Percentiles rank a stretch among this genome's conserved stretches.
Conservation (phyloP, 2,113 vertebrate species). For the Forbesichthys agassizii region DNA sequence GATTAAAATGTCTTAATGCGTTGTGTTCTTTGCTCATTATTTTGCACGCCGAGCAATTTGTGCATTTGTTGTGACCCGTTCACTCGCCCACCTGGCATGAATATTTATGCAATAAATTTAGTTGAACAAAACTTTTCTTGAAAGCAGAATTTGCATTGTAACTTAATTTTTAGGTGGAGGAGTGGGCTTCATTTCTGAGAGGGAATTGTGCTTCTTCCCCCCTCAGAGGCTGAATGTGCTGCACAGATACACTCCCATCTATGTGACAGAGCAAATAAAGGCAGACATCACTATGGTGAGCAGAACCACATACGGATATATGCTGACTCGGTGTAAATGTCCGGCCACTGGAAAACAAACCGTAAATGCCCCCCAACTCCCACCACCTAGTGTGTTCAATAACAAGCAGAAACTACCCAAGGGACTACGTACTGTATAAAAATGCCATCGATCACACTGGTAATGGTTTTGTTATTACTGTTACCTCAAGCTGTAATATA, state of each 20-base stretch:
- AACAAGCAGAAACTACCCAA: neutral
- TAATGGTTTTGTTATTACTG: too few relatives aligned
- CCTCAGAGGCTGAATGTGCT: conserved; percentile 71
- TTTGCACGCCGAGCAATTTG: neutral
- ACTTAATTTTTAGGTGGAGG: conserved; percentile 19
- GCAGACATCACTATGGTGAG: conserved; percentile 81
- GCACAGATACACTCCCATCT: conserved; percentile 78
- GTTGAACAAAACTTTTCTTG: conserved; percentile 4
- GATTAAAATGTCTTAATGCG: neutral
- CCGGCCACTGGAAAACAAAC: too few relatives aligned
- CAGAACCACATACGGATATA: neutral
- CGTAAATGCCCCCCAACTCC: neutral
- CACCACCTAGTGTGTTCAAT: neutral
- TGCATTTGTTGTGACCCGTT: conserved; percentile 6
- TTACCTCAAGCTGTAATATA: too few relatives aligned
- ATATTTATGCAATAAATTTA: conserved; percentile 1
- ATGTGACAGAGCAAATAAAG: conserved; percentile 69
- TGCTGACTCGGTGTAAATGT: too few relatives aligned
- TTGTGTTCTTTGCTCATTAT: conserved; percentile 3
- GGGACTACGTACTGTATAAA: too few relatives aligned
- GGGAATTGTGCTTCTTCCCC: conserved; percentile 16
- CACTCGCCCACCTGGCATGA: neutral
- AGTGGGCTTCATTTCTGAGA: conserved; percentile 23
- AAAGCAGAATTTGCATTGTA: conserved; percentile 6
- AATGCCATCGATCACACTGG: too few relatives aligned